Evolutionary conservation across 1,140 invertebrate genomes (phyloP).

Genomic region (Cotesia vestalis): DNA sequence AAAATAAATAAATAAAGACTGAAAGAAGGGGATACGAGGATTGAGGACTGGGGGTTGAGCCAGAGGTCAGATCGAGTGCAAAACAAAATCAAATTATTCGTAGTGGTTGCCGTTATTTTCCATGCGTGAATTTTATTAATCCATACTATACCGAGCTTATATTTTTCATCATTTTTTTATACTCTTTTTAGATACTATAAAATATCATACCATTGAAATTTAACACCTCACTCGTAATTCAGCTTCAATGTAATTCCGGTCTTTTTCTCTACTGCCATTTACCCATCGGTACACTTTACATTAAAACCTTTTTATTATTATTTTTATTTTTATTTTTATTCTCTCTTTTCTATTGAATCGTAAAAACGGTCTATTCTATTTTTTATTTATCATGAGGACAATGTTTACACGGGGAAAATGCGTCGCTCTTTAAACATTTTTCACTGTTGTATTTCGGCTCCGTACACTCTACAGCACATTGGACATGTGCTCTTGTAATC

Average conservation of each 20-base stretch:
- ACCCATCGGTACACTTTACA: neutral
- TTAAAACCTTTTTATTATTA: neutral
- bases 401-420: neutral
- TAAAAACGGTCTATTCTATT: no score
- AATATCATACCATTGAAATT: conserved; percentile 4
- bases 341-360: no score
- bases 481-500: no score
- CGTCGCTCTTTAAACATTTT: no score
- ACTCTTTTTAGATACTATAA: neutral
- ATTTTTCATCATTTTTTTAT: conserved; percentile 27
- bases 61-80: conserved; percentile 36
- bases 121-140: conserved; percentile 61
- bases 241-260: conserved; percentile 5
- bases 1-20: conserved; percentile 38
- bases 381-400: neutral
- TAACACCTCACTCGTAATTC: conserved; percentile 18
- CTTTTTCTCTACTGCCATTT: neutral
- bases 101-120: conserved; percentile 58
- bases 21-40: conserved; percentile 31
- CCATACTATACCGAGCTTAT: conserved; percentile 29
- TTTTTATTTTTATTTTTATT: neutral
- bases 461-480: no score
- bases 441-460: no score
- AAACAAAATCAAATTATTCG: conserved; percentile 62
- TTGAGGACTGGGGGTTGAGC: neutral